Evolutionary conservation across 1,140 invertebrate genomes (phyloP), one percentile per base, ranked within the genome.

Genomic region (Steinernema feltiae): DNA sequence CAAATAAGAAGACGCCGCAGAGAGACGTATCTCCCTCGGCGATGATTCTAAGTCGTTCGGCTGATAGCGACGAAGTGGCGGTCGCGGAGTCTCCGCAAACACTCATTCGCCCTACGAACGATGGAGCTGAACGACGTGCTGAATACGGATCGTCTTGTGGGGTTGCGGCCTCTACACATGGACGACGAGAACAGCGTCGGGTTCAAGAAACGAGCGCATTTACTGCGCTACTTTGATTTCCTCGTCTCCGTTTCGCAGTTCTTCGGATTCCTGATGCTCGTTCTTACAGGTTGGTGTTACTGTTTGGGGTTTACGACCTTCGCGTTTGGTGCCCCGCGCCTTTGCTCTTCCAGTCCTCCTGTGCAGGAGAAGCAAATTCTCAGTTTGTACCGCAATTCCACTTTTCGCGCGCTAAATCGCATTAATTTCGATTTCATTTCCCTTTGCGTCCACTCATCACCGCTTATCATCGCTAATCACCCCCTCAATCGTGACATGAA

Each of bases 221-320:
- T 21, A 3, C 53, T 63, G 7, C 53, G 53, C 12, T 63, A 63
- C 53, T 76, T 76, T 35, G 74, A 76, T 18, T 0, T 75, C 21
- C 35, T 63, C 27, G 70, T 76, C 18, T 15, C 74, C 41, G 24
- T 76, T 3, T 75, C 74, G 15, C 74, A 76, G 48, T 1, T 76
- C 27, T 76, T 35, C 35, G 74, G 74, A 1, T 75, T 76, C 30
- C 17, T 72, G 18, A 76, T 76, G 73, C 35, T 76, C n/a, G 46
- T 74, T 35, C 74, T 76, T 15, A n/a, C 74, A 35, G 74, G 74
- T 76, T 30, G 32, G 72, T 75, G n/a, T n/a, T n/a, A n/a, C n/a
- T n/a, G n/a, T n/a, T 29, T 72, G 29, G 71, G 0, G 15, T 76
- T 72, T 74, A 75, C 24, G n/a, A 76, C 21, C 72, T 24, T 76